Evolutionary conservation across 1,140 invertebrate genomes (phyloP), one percentile per base, ranked within the genome.

Genomic region (Drosophila ogumai): DNA sequence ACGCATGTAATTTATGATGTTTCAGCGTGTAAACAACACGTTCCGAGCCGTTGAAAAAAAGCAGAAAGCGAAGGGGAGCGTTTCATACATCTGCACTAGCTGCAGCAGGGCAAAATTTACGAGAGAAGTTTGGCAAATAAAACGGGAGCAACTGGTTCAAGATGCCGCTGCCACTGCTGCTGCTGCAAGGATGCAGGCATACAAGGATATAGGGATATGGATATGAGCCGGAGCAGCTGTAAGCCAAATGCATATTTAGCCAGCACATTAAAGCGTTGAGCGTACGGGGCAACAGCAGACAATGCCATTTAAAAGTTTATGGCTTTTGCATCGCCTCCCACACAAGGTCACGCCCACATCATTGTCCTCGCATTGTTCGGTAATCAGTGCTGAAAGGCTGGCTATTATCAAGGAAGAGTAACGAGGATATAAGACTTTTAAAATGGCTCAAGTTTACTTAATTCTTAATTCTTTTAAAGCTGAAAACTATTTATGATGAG

Each of bases 1-100:
- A 87, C 84, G 84, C 85, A 78, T 88, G 84, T 88, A 90, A 88
- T 88, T 88, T 88, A 88, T 88, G 84, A 88, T 88, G 84, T 87
- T 87, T 87, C 84, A 87, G 84, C 85, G 84, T 81, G 75, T 87
- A 87, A 87, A 87, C 84, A 87, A 87, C 82, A 87, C 82, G 82
- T 84, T 84, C 64, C 66, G 57, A 75, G 67, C 60, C 57, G 71
- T 50, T 60, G 46, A 74, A 87, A 87, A 86, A 22, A n/a, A 22
- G n/a, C 15, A 8, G 28, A 49, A 34, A 47, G 46, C 60, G 6
- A n/a, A 13, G 61, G 32, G 32, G 54, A 75, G 68, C 81, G 56
- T 43, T 57, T 47, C 17, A 41, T 46, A 59, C 43, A 69, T 49
- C 44, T 58, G 73, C 61, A 78, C 49, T 77, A 41, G 63, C 28